Evolutionary conservation across 2,113 vertebrate genomes (phyloP).

Genomic region (Lycocorax pyrrhopterus): DNA sequence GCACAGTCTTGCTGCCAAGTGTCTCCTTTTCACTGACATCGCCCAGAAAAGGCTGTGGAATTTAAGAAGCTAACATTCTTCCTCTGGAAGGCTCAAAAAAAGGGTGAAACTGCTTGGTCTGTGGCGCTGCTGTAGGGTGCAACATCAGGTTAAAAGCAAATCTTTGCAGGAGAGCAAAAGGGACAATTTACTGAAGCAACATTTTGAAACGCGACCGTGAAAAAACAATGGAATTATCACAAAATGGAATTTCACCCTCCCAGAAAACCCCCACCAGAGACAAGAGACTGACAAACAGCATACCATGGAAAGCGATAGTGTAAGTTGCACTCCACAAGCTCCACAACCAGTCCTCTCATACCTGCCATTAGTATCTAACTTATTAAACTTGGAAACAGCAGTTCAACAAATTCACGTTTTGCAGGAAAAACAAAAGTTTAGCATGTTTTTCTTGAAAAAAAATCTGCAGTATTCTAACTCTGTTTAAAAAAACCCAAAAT

Average conservation of each 20-base stretch:
- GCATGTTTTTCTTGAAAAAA: neutral
- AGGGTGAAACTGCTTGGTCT: neutral
- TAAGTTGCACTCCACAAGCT: neutral
- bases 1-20: neutral
- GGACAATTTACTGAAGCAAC: conserved; percentile 37
- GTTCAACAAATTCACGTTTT: neutral
- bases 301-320: neutral
- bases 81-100: neutral
- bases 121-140: neutral
- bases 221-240: conserved; percentile 50
- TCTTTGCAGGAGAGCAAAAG: neutral
- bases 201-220: neutral
- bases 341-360: neutral
- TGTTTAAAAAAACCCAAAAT: neutral
- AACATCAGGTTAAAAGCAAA: neutral
- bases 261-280: neutral
- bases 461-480: neutral
- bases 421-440: neutral
- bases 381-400: neutral
- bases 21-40: neutral
- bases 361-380: neutral
- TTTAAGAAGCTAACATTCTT: neutral
- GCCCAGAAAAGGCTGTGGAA: neutral
- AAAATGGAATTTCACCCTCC: conserved; percentile 42
- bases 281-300: neutral